phyloP scores from a whole-genome alignment of 2,113 vertebrate genomes.

The Ciconia maguari region DNA sequence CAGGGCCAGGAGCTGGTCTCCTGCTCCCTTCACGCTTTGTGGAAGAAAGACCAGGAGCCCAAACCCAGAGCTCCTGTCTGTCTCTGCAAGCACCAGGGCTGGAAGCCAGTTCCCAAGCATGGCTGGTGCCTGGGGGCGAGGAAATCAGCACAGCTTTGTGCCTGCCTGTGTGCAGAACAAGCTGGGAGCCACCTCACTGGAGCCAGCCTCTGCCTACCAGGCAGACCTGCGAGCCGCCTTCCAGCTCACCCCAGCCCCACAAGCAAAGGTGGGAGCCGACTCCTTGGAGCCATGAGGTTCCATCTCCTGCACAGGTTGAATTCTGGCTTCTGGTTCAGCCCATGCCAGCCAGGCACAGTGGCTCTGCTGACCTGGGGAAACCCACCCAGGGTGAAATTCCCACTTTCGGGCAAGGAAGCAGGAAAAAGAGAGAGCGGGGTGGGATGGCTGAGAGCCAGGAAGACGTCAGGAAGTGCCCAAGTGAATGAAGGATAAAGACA shows the following conservation, averaged over 20 bases:
- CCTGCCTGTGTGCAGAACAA: background rate
- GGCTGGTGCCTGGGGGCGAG: background rate
- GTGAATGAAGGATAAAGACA: background rate
- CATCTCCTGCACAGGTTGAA: background rate
- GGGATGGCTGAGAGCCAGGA: background rate
- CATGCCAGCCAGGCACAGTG: background rate
- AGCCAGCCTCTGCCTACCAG: background rate
- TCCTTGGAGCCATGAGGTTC: background rate
- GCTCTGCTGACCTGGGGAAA: background rate
- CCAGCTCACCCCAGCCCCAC: background rate
- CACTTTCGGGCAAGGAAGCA: background rate
- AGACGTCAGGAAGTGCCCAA: background rate
- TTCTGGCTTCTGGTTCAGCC: background rate
- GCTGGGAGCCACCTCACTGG: background rate
- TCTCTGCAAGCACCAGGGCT: background rate
- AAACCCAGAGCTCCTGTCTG: slow-evolving; percentile 34
- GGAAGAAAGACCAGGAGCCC: slow-evolving; percentile 8
- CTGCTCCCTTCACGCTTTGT: background rate
- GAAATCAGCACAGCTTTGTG: background rate
- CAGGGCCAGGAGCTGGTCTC: slow-evolving; percentile 7
- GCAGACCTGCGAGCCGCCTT: background rate
- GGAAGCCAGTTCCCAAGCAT: slow-evolving; percentile 7
- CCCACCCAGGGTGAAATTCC: background rate
- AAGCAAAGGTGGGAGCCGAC: background rate
- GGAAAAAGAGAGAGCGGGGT: background rate